Evolutionary conservation across 64 coral and sea anemone genomes (phyloP), one percentile per base, ranked within the genome.

Genomic region (Pachyseris speciosa): DNA sequence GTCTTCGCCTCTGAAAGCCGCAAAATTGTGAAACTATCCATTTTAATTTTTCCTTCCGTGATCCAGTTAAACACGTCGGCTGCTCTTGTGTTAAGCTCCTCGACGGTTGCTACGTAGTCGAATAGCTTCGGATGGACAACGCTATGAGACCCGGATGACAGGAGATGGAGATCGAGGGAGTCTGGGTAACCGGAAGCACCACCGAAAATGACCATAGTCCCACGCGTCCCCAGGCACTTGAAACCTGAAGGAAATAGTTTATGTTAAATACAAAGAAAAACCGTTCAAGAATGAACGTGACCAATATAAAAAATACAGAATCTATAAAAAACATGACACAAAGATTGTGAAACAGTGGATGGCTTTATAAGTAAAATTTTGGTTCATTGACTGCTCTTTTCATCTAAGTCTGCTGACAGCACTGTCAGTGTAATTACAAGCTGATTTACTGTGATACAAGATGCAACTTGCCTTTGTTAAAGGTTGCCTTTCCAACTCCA

Each of bases 401-500:
- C n/a, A n/a, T n/a, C n/a, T n/a, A n/a, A n/a, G n/a, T n/a, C n/a
- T n/a, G n/a, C n/a, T n/a, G n/a, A n/a, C n/a, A n/a, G n/a, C n/a
- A n/a, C n/a, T n/a, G n/a, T n/a, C n/a, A n/a, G n/a, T n/a, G n/a
- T n/a, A n/a, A n/a, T n/a, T n/a, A n/a, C n/a, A n/a, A n/a, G n/a
- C n/a, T n/a, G n/a, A n/a, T 27, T 20, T 28, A 42, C 26, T 28
- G 4, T 9, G 44, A 61, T 52, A 47, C 29, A 69, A 69, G 10
- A 61, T 25, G 19, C 13, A 44, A 74, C 39, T 77, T 77, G 84
- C 93, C 93, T 90, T 95, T 95, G 49, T 86, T 16, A 49, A 95
- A 95, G 36, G 93, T 95, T 20, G 93, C 78, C 70, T 95, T 95
- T 12, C 93, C 93, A 20, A 95, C 93, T 36, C 93, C 93, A 59